Conservation (phyloP, 2,797 vertebrate genomes). For the Alectoris magna region DNA sequence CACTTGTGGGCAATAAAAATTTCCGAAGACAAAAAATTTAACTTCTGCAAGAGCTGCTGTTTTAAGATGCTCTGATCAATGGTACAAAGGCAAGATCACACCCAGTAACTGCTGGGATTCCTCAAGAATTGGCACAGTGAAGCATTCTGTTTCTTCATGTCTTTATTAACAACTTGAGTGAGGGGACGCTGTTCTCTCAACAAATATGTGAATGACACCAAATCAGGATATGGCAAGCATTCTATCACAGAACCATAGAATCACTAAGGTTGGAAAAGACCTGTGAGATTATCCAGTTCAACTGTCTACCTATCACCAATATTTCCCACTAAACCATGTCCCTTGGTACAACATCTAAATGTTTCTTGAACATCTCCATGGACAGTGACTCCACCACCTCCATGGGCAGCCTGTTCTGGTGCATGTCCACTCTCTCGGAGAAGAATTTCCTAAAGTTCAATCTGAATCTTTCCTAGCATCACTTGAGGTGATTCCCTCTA, state of each 20-base stretch:
- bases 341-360: no score
- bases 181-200: fast-evolving
- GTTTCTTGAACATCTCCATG: no score
- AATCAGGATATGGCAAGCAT: fast-evolving
- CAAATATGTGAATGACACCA: neutral
- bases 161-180: neutral
- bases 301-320: no score
- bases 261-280: no score
- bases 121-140: neutral
- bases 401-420: no score
- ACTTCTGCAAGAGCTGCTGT: neutral
- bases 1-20: neutral
- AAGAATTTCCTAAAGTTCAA: no score
- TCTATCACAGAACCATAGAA: neutral
- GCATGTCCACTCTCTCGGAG: no score
- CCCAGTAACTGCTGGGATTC: neutral
- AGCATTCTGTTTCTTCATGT: neutral
- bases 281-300: no score
- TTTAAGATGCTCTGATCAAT: neutral
- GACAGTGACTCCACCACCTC: no score
- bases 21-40: neutral
- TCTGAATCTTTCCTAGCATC: no score
- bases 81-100: neutral
- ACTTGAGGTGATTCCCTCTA: no score
- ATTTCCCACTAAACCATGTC: no score